These are phyloP conservation scores for Athene cunicularia DNA, from an alignment of 2,113 vertebrate genomes.

Conservation along the genomic window DNA sequence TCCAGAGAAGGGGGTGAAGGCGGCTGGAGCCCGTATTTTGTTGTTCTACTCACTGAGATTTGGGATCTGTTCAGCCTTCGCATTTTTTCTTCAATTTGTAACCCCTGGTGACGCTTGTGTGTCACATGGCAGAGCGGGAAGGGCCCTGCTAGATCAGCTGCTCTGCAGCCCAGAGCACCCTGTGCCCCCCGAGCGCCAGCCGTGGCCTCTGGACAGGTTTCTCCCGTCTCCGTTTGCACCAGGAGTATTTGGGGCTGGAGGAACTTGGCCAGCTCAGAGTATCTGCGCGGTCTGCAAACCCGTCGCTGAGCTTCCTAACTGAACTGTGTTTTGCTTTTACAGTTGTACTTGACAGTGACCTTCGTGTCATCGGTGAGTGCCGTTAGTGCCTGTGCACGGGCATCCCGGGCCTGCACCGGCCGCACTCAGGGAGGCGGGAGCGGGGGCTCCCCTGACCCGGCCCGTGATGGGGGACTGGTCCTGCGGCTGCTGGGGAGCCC, in stretches of 20 bases:
- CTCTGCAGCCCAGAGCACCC: neutral
- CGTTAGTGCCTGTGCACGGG: neutral
- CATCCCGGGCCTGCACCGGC: neutral
- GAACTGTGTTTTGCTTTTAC: slow-evolving; percentile 11
- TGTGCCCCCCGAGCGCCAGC: neutral
- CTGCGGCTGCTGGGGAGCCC: neutral
- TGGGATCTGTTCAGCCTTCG: neutral
- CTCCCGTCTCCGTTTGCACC: neutral
- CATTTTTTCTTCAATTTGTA: neutral
- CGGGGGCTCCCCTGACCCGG: fast-evolving
- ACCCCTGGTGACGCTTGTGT: neutral
- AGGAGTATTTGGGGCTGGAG: neutral
- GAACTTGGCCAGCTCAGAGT: neutral
- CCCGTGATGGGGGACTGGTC: neutral
- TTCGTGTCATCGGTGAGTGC: slow-evolving; percentile 71
- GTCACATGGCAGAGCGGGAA: fast-evolving
- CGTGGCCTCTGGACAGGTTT: neutral
- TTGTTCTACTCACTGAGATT: neutral
- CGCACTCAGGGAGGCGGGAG: fast-evolving
- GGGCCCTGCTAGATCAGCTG: neutral
- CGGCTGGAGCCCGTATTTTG: neutral
- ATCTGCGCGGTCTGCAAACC: fast-evolving
- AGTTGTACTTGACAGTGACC: slow-evolving; percentile 64
- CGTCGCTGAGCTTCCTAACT: neutral
- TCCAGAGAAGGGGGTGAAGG: neutral